Conservation (phyloP, 2,797 vertebrate species). For the Eurystomus glaucurus region DNA sequence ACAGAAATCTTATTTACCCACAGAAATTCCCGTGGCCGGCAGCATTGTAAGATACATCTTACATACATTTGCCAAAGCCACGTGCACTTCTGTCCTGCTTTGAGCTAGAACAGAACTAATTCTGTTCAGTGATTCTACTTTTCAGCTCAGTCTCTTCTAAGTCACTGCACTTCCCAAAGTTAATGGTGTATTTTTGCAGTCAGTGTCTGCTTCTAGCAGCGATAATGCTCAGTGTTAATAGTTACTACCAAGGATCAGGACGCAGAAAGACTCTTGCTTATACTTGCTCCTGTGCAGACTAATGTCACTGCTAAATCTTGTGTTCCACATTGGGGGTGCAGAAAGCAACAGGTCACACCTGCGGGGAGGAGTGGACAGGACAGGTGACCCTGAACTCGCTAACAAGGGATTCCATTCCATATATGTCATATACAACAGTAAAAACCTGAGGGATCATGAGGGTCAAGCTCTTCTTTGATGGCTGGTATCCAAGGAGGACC, state of each 20-base stretch:
- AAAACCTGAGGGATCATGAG: neutral
- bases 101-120: neutral
- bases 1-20: conserved; percentile 69
- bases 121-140: neutral
- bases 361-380: neutral
- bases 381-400: neutral
- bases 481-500: neutral
- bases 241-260: neutral
- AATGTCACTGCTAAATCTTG: neutral
- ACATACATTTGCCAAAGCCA: conserved; percentile 25
- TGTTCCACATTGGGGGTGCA: neutral
- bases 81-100: neutral
- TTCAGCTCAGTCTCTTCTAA: neutral
- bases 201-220: neutral
- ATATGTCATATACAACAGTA: neutral
- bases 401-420: neutral
- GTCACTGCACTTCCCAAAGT: neutral
- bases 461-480: neutral
- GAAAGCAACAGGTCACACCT: neutral
- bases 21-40: conserved; percentile 45
- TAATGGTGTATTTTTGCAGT: neutral
- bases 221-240: neutral
- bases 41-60: conserved; percentile 13
- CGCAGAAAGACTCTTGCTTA: neutral
- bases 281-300: neutral